Conservation (phyloP, 2,888 invertebrate genomes). For the Melangyna quadrimaculata region DNA sequence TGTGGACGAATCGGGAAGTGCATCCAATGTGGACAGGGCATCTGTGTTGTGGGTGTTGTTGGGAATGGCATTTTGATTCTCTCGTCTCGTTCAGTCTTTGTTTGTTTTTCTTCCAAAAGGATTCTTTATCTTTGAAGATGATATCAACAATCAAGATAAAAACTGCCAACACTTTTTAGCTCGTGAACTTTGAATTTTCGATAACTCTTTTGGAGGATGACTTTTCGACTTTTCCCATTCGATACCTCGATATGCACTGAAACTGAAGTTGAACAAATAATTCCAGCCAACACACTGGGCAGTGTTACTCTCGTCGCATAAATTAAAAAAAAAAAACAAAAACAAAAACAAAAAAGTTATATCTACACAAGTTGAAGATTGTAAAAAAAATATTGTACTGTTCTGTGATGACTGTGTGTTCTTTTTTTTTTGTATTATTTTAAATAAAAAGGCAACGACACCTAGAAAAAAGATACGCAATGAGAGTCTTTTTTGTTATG, state of each 20-base stretch:
- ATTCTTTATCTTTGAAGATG: background rate
- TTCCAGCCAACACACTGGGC: constrained; percentile 38
- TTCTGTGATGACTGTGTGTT: background rate
- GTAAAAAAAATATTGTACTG: constrained; percentile 55
- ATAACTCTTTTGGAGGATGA: constrained; percentile 22
- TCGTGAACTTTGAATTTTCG: constrained; percentile 27
- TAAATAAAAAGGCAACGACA: constrained; percentile 10
- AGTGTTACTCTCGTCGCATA: background rate
- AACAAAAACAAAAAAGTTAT: background rate
- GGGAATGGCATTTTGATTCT: constrained; percentile 77
- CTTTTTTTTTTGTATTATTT: background rate
- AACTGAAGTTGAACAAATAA: constrained; percentile 42
- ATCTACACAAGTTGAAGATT: constrained; percentile 53
- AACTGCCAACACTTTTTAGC: background rate
- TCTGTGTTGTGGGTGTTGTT: constrained; percentile 77
- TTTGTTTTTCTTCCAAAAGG: background rate
- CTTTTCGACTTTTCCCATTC: constrained; percentile 54
- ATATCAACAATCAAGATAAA: background rate
- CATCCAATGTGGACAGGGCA: constrained; percentile 80
- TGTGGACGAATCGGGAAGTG: constrained; percentile 78
- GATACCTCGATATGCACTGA: constrained; percentile 43
- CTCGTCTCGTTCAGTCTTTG: background rate
- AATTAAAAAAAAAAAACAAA: background rate
- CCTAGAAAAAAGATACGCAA: constrained; percentile 9
- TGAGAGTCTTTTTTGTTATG: constrained; percentile 5